Base-by-base conservation (phyloP, 2,113 vertebrate genomes). In the Sigmodon hispidus region DNA sequence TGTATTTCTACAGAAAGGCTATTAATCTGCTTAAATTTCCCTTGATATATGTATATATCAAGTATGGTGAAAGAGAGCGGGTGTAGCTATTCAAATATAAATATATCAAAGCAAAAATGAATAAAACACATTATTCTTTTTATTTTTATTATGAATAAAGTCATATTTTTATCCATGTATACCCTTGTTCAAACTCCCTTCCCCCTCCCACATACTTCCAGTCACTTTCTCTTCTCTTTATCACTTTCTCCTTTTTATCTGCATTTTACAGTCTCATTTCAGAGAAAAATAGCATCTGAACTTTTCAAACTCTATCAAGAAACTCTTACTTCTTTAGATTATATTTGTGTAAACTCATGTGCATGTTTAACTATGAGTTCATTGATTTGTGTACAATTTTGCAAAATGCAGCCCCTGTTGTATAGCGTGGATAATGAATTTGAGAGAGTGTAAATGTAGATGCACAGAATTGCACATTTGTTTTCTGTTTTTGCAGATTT, bases 21-120 rank as follows among this genome's bases (percentile, higher is more conserved):
- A 86, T 48, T 89, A 73, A 69, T 87, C 55, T 87, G 61, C 70
- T 8, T 89, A 89, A 85, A 89, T 72, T 26, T 75, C 73, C 76
- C n/a, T 96, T 95, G 61, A 65, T 95, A 85, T 73, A 94, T 96
- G 93, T 43, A 36, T 89, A 83, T 89, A 13, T 81, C 72, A 89
- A 63, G 5, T 12, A 59, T 36, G 4, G n/a, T 69, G 26, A 57
- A 70, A 61, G n/a, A 69, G 7, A n/a, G 5, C 70, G 13, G 45
- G 61, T 11, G 61, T 48, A 91, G 21, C 7, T 70, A 24, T 83
- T 87, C 72, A 77, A 13, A 94, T 52, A 63, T 81, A 86, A 61
- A 90, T 31, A 40, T 31, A 40, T 55, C 92, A 67, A 93, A 59
- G 19, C 12, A 26, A 50, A 34, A 52, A 81, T 57, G 0, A 36